Conservation (phyloP, 2,113 vertebrate genomes). For the Plotosus lineatus region DNA sequence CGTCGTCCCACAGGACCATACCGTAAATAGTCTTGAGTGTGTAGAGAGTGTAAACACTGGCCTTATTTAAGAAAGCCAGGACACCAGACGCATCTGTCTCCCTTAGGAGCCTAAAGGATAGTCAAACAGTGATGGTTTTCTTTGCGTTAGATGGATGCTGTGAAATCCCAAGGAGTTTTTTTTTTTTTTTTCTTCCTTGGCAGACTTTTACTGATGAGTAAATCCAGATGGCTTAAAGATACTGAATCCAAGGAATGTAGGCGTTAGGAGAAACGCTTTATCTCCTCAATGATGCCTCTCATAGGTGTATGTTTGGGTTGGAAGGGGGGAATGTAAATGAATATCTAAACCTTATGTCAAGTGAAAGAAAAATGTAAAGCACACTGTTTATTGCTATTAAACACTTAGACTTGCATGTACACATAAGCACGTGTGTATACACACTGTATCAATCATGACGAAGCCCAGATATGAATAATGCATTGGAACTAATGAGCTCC, state of each 20-base stretch:
- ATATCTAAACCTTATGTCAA: background rate
- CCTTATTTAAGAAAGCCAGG: slow-evolving; percentile 37
- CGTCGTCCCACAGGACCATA: slow-evolving; percentile 28
- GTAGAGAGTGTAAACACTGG: slow-evolving; percentile 38
- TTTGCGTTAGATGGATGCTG: slow-evolving; percentile 15
- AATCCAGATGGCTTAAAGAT: slow-evolving; percentile 30
- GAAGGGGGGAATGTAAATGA: background rate
- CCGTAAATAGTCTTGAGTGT: slow-evolving; percentile 43
- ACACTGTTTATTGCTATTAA: background rate
- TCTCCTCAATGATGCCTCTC: slow-evolving; percentile 1
- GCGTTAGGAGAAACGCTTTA: slow-evolving; percentile 15
- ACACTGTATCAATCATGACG: slow-evolving; percentile 51
- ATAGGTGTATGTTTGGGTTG: background rate
- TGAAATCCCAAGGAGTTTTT: slow-evolving; percentile 8
- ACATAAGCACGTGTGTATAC: slow-evolving; percentile 33
- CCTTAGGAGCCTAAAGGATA: slow-evolving; percentile 17
- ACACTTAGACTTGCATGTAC: slow-evolving; percentile 45
- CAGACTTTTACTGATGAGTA: slow-evolving; percentile 3
- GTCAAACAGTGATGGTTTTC: slow-evolving; percentile 32
- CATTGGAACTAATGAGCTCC: slow-evolving; percentile 74
- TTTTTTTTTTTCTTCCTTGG: slow-evolving; percentile 7
- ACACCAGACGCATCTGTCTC: slow-evolving; percentile 25
- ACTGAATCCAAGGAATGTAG: slow-evolving; percentile 10
- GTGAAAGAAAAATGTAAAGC: background rate
- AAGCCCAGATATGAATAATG: slow-evolving; percentile 72